Base-by-base conservation (phyloP, 2,797 vertebrate species). In the Strix occidentalis region DNA sequence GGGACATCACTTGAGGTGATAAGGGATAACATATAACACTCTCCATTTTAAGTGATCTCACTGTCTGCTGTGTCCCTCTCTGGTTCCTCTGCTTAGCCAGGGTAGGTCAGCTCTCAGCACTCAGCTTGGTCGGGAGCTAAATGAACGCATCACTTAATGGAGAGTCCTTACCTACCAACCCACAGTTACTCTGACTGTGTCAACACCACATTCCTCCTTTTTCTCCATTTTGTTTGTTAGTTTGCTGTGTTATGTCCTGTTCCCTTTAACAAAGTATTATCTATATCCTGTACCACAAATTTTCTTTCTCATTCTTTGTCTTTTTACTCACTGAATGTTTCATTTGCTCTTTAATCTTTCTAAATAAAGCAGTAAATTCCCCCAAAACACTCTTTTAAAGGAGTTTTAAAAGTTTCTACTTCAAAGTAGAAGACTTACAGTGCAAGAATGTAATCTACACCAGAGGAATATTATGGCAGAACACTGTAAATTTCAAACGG, bases 61-160 rank as follows among this genome's bases (percentile, higher is more conserved):
- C 33, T 19, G 10, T 29, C 26, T 66, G 20, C 71, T 60, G 37
- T 15, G 29, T 45, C 18, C 53, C 26, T 66, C 35, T 35, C 35
- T 17, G 23, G 23, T 35, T 72, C 23, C 66, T 56, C 28, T 37
- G 37, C 24, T 72, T 28, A 45, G 46, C 35, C 66, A 54, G 60
- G 37, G 20, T n/a, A 53, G 18, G 19, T 33, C 63, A 75, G 43
- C 7, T 75, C 14, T 31, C 26, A 48, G 46, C 20, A 33, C 21
- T 23, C 13, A 1, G 4, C 43, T 29, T 74, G 29, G 31, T 5
- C 4, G 0, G 69, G 23, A 64, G 29, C 21, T 1, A 1, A 57
- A 61, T 0, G 0, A 51, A n/a, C 56, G 11, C n/a, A 37, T 10
- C 2, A 0, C 15, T 79, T 74, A 29, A 54, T 11, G 41, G 9